Base-by-base conservation (phyloP, 2,113 vertebrate genomes). In the Dipodomys stephensi region DNA sequence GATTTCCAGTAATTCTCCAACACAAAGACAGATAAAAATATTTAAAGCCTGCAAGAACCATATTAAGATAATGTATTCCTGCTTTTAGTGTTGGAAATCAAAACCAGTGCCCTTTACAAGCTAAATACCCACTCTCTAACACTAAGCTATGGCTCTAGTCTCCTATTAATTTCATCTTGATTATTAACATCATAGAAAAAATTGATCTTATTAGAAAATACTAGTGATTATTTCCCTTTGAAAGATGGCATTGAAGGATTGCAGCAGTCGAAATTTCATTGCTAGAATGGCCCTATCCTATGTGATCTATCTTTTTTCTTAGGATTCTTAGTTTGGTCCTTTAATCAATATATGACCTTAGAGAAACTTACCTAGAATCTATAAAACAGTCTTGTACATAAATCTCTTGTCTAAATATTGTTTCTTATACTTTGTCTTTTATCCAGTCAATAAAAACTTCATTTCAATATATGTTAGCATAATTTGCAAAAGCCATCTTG, bases 311-410 rank as follows among this genome's bases (percentile, higher is more conserved):
- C 83, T 68, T 44, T 57, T 22, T 81, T 77, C 49, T 90, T 35
- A 49, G 27, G 19, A 74, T 46, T 68, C 46, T 62, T 88, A 20
- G 92, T 80, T 72, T 88, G 46, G 65, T 71, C 53, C 35, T 53
- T 91, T 90, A 64, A 69, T 77, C n/a, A 91, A 73, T 71, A 81
- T 9, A 25, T 64, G 32, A 72, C 35, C 30, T 22, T 19, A 92
- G 71, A 83, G 23, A 19, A 91, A 91, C 30, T 83, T 83, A 39
- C 18, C 67, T 84, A 57, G 28, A 94, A 65, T 20, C 64, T 94
- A 39, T 65, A 83, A 49, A 68, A 44, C 39, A 91, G 39, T 6
- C 44, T 71, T 69, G 18, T 30, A 44, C 27, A 81, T 81, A 95
- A 91, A 91, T n/a, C 2, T 44, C 60, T 87, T 78, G 62, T 27